Evolutionary conservation across 2,113 vertebrate genomes (phyloP).

Genomic region (Chamaetylas fuelleborni): DNA sequence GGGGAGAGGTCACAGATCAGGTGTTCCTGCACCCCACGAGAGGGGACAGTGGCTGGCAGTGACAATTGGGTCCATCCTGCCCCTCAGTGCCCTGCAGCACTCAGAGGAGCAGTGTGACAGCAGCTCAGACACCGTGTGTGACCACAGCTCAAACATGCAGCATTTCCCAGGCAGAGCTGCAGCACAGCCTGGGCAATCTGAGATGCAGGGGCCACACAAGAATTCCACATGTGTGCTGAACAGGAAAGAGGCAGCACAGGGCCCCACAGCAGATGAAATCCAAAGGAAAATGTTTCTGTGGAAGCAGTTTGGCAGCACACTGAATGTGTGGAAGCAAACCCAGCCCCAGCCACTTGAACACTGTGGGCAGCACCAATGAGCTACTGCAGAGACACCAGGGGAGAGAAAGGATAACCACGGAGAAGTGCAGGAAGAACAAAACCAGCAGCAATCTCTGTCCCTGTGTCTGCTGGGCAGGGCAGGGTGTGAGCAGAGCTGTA

Average conservation of each 20-base stretch:
- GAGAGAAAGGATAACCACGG: background rate
- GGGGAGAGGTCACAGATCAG: fast-evolving
- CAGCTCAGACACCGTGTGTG: background rate
- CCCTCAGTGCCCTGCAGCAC: background rate
- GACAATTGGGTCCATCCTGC: background rate
- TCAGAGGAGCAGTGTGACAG: background rate
- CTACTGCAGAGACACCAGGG: background rate
- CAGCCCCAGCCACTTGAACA: background rate
- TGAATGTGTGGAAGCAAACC: background rate
- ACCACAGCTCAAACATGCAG: background rate
- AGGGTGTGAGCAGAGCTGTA: fast-evolving
- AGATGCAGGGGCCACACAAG: background rate
- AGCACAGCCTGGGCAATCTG: background rate
- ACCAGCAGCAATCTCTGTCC: background rate
- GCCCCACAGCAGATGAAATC: background rate
- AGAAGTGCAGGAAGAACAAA: background rate
- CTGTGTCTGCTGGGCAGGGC: background rate
- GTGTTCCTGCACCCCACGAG: background rate
- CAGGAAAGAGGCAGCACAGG: background rate
- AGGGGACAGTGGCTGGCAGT: background rate
- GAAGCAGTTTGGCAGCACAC: background rate
- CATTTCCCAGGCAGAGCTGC: background rate
- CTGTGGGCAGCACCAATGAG: background rate
- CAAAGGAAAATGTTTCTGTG: background rate
- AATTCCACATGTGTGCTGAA: background rate